Evolutionary conservation across 2,888 invertebrate genomes (phyloP).

Genomic region (Lasioglossum oenotherae): DNA sequence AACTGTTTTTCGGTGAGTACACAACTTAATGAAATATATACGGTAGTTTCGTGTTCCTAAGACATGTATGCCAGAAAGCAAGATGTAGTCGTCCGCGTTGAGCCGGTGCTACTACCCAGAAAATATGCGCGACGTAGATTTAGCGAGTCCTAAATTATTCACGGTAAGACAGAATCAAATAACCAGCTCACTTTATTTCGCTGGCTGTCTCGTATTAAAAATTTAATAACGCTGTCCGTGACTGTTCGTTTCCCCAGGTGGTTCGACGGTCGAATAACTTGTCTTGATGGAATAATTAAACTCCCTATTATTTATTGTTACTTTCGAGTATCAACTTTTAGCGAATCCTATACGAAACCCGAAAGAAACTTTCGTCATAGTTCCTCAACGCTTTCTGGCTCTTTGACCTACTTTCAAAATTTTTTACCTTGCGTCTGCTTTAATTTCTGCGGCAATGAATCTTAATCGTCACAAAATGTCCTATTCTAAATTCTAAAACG

Average conservation of each 20-base stretch:
- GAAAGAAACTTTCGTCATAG: background rate
- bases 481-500: too few relatives aligned
- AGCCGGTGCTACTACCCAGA: background rate
- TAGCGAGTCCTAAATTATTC: slow-evolving; percentile 29
- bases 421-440: background rate
- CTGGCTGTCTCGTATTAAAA: slow-evolving; percentile 48
- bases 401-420: background rate
- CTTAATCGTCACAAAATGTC: background rate
- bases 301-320: slow-evolving; percentile 54
- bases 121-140: background rate
- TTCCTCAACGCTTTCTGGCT: background rate
- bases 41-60: too few relatives aligned
- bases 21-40: slow-evolving; percentile 12
- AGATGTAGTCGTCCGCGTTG: background rate
- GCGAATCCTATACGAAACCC: slow-evolving; percentile 6
- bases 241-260: slow-evolving; percentile 33
- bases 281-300: slow-evolving; percentile 62
- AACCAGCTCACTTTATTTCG: slow-evolving; percentile 39
- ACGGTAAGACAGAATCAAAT: slow-evolving; percentile 37
- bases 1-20: slow-evolving; percentile 4
- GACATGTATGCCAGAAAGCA: background rate
- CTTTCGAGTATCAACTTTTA: slow-evolving; percentile 22
- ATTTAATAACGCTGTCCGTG: slow-evolving; percentile 63
- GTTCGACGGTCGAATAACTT: slow-evolving; percentile 24
- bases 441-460: background rate